Base-by-base conservation (phyloP, 2,113 vertebrate species). In the Australoheros scitulus region DNA sequence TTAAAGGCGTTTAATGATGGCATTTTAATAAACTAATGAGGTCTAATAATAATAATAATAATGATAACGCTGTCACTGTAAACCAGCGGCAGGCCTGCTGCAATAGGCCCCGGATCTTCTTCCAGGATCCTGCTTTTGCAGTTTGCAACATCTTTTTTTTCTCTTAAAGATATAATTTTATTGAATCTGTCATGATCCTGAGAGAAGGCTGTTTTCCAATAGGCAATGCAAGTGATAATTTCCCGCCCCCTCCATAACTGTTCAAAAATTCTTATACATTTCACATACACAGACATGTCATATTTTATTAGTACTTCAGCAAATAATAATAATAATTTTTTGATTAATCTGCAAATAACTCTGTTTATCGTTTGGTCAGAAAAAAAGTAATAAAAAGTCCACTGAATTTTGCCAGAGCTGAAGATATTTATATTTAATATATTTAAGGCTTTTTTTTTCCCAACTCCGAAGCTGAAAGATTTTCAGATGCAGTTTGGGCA, bases 11-110 rank as follows among this genome's bases (percentile, higher is more conserved):
- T 52, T 29, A 74, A 87, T 58, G 32, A 50, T 22, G 41, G 15
- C 9, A 10, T 81, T 74, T 80, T 29, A 77, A 79, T 80, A 76
- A 82, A 70, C 3, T 4, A 32, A 64, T 50, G 34, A n/a, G 41
- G 38, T 68, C 64, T 50, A 29, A 47, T 68, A 29, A 47, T 57
- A 22, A 5, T 60, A 38, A 13, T 32, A 59, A 15, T 55, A 22
- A 5, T 60, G 26, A 13, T 32, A 59, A 15, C 32, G 32, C 55
- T 22, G 72, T 36, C 22, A 34, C 77, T 65, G 64, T 57, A 65
- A 65, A 26, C 14, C 64, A 68, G 41, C 34, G 0, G 56, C 58
- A 72, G 85, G 83, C 89, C 80, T 10, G 22, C 22, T 34, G 57
- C 43, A 17, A 11, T 2, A 87, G 85, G 77, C 85, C 76, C 11